A percentile compares a stretch with the other conserved stretches of the same genome.
Conservation (phyloP, 2,888 invertebrate genomes). For the Acrobasis consociella region DNA sequence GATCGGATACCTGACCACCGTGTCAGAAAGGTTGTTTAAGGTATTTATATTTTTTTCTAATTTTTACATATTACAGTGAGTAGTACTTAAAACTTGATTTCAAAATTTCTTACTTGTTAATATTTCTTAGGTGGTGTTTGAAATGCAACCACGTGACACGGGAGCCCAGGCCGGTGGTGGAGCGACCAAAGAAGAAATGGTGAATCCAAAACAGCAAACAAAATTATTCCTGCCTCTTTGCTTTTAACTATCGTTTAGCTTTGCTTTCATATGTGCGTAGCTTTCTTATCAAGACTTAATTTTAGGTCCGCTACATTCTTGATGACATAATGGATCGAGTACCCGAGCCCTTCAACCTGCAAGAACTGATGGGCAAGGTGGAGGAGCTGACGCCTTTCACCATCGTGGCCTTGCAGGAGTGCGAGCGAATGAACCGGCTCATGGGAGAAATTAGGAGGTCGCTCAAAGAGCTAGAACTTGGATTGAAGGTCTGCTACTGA, state of each 20-base stretch:
- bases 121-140: constrained; percentile 82
- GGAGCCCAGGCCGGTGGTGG: constrained; percentile 87
- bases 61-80: too few species aligned
- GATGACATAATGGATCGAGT: constrained; percentile 95
- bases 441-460: constrained; percentile 92
- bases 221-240: neutral
- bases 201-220: neutral
- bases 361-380: constrained; percentile 91
- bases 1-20: constrained; percentile 95
- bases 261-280: neutral
- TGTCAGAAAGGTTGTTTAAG: constrained; percentile 92
- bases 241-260: too few species aligned
- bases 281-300: neutral
- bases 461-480: constrained; percentile 92
- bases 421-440: constrained; percentile 96
- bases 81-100: neutral
- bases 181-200: constrained; percentile 92
- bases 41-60: constrained; percentile 36
- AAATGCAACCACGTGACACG: constrained; percentile 93
- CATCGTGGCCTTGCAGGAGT: constrained; percentile 96
- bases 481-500: constrained; percentile 86
- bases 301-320: constrained; percentile 86
- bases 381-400: constrained; percentile 96
- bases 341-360: constrained; percentile 93
- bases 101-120: neutral